These are phyloP conservation scores for Leptinotarsa defecta DNA, from an alignment of 1,140 invertebrate genomes.

Conservation along the genomic window DNA sequence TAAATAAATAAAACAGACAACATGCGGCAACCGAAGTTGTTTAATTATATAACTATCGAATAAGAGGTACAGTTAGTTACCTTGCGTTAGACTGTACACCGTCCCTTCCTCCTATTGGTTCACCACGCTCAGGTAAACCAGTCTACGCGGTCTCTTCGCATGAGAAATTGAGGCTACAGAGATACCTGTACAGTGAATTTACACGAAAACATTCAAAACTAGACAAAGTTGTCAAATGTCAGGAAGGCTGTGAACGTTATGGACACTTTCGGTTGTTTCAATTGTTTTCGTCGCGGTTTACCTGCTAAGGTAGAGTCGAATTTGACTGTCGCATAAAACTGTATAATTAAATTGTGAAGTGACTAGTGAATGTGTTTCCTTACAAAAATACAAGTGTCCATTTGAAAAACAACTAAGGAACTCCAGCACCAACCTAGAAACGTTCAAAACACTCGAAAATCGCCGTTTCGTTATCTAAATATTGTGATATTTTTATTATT, in stretches of 20 bases:
- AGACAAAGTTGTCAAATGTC: constrained; percentile 27
- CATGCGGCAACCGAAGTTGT: constrained; percentile 32
- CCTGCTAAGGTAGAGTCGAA: constrained; percentile 26
- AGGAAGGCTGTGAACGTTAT: constrained; percentile 40
- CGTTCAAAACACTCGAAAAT: constrained; percentile 3
- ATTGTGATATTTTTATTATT: constrained; percentile 30
- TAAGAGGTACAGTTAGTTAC: constrained; percentile 54
- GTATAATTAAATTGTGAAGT: constrained; percentile 20
- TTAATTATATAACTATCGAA: constrained; percentile 52
- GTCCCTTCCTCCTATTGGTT: constrained; percentile 48
- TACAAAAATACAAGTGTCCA: background rate
- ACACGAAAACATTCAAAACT: constrained; percentile 39
- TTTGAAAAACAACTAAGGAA: background rate
- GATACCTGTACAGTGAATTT: constrained; percentile 43
- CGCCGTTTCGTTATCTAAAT: constrained; percentile 8
- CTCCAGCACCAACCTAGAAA: constrained; percentile 8
- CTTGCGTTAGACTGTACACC: constrained; percentile 47
- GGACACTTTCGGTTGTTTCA: constrained; percentile 17
- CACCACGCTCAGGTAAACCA: constrained; percentile 52
- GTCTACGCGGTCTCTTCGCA: constrained; percentile 48
- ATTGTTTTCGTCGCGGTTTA: constrained; percentile 27
- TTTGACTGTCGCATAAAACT: constrained; percentile 12
- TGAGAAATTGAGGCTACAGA: constrained; percentile 42
- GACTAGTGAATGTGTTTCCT: constrained; percentile 32
- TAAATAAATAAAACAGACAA: constrained; percentile 28